Evolutionary conservation across 2,888 invertebrate genomes (phyloP), one percentile per base, ranked within the genome.

Genomic region (Epirrhoe tristata): DNA sequence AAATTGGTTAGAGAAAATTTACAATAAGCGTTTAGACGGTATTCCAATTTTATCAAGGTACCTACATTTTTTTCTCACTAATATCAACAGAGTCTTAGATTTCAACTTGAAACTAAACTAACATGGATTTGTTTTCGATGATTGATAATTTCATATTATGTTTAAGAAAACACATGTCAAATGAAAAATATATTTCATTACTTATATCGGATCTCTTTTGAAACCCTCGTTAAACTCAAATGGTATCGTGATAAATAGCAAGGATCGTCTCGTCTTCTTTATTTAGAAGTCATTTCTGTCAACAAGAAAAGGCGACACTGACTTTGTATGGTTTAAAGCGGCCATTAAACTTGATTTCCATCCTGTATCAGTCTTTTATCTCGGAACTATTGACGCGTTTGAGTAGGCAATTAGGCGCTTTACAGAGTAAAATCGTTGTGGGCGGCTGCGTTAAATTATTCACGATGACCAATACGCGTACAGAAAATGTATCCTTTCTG

Each of bases 271-370:
- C 17, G 52, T 78, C 74, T 70, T 72, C 73, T 79, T 79, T 77
- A 77, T 78, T 77, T 62, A 53, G 62, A 66, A 77, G 78, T 80
- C 77, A 79, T 73, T 71, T 65, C 66, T 69, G 69, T 63, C 67
- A 73, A 73, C 77, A 79, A 74, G 76, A 75, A 75, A 76, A 77
- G 71, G 74, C 75, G 80, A 79, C 79, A 79, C 78, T 81, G 81
- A 82, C 82, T 83, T 83, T 86, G 85, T 74, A 69, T 70, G 68
- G 72, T 78, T 79, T 77, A 78, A 74, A 74, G 72, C 77, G 78
- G 77, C 77, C 82, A 84, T 85, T 85, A 81, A 77, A 78, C 73
- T 79, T 77, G 73, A 81, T 81, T 76, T 74, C 74, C 76, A 78
- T 67, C 74, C 74, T 80, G 73, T 75, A 80, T 84, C 73, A 72